Evolutionary conservation across 1,140 invertebrate species (phyloP), one percentile per base, ranked within the genome.

Genomic region (Watersipora subatra): DNA sequence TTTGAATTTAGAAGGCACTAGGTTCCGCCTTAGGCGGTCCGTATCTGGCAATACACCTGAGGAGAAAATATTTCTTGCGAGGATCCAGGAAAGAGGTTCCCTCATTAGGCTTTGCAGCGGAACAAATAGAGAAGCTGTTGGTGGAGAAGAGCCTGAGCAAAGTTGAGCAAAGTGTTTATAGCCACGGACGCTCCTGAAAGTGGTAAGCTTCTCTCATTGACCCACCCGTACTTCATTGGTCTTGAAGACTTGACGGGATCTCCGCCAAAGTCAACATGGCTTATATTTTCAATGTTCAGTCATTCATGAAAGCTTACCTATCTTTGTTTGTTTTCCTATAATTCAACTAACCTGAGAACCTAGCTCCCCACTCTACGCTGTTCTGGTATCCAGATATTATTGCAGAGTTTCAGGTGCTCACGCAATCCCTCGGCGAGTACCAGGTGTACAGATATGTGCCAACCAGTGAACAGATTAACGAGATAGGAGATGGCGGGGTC

Each of bases 21-120:
- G 73, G 78, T 7, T 71, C 74, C 59, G 78, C 78, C 77, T 64
- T 80, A 67, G 92, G 91, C 68, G 88, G 87, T 0, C 86, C 87
- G 12, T 96, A 91, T 77, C 64, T 95, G 34, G 83, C 84, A 62
- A 84, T 89, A 57, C 93, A 97, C 82, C 83, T 93, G 73, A 83
- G 93, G 75, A 82, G 93, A 71, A 83, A 84, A 67, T 93, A 97
- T 81, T 97, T 93, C 81, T 73, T 90, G 1, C 78, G 80, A 46
- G 84, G 86, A 19, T 82, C 88, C 71, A 75, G 80, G 15, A 82
- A 85, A 20, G 83, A 89, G 64, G 81, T 91, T 15, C 92, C 92
- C 30, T 84, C 84, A 27, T 80, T 93, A 64, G 73, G 84, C 73
- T 81, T 83, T 69, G 87, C 89, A 25, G 87, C 87, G 1, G 75